A percentile compares a stretch with the other conserved stretches of the same genome.
These are phyloP conservation scores for Ruditapes philippinarum DNA, from an alignment of 1,140 invertebrate species.

Conservation along the genomic window DNA sequence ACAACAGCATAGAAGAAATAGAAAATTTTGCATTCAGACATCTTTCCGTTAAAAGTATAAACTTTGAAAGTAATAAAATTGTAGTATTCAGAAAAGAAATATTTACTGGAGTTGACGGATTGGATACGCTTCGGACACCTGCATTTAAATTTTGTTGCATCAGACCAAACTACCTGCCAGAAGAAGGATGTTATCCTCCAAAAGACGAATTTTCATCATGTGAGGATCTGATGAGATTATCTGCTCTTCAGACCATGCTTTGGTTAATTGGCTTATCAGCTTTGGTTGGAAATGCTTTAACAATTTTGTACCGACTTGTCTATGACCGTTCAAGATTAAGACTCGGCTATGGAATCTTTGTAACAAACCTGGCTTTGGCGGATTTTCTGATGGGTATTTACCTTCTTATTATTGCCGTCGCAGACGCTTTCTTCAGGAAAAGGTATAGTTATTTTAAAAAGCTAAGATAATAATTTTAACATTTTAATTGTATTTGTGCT, in stretches of 20 bases:
- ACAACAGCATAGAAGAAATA: constrained; percentile 56
- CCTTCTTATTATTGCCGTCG: constrained; percentile 79
- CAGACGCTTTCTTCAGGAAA: constrained; percentile 76
- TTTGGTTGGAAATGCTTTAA: constrained; percentile 71
- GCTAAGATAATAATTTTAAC: too few relatives aligned
- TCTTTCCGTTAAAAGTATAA: constrained; percentile 33
- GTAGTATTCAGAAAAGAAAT: constrained; percentile 52
- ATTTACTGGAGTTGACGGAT: constrained; percentile 61
- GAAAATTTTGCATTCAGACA: constrained; percentile 52
- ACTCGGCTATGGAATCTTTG: constrained; percentile 75
- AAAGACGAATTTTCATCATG: constrained; percentile 77
- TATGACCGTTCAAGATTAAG: constrained; percentile 53
- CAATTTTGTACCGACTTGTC: constrained; percentile 33
- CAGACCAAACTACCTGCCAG: constrained; percentile 44
- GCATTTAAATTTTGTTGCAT: constrained; percentile 75
- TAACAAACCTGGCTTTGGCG: constrained; percentile 78
- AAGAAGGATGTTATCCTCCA: constrained; percentile 69
- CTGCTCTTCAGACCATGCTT: constrained; percentile 69
- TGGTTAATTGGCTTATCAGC: constrained; percentile 75
- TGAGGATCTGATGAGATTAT: constrained; percentile 70
- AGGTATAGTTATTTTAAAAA: constrained; percentile 64
- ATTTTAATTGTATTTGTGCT: too few relatives aligned
- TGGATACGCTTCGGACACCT: constrained; percentile 65
- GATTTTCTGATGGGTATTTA: constrained; percentile 84
- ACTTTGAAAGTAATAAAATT: constrained; percentile 66